Conservation (phyloP, 2,113 vertebrate genomes). For the Indri indri region DNA sequence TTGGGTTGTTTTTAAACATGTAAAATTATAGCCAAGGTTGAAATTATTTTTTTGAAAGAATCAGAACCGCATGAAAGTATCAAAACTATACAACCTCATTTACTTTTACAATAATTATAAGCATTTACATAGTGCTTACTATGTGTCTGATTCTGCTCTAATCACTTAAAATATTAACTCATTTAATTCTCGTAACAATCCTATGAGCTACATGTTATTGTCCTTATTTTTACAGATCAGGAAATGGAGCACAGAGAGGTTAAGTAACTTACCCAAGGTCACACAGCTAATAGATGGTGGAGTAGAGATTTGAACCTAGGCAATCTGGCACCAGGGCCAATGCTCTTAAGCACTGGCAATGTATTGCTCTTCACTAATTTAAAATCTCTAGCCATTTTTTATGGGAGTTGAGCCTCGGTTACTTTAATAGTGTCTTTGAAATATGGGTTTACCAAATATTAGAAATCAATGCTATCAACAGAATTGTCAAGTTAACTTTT, state of each 20-base stretch:
- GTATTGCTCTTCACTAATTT: not conserved
- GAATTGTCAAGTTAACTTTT: not conserved
- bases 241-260: not conserved
- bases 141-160: not conserved
- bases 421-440: slow-evolving; percentile 15
- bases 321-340: not conserved
- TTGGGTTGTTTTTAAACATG: slow-evolving; percentile 33
- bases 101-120: not conserved
- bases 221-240: not conserved
- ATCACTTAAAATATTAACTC: not conserved
- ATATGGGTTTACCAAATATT: not conserved
- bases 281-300: not conserved
- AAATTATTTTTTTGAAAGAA: not conserved
- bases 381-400: not conserved
- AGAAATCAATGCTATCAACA: not conserved
- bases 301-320: not conserved
- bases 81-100: not conserved
- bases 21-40: not conserved
- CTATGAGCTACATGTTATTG: not conserved
- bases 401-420: not conserved
- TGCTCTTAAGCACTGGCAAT: not conserved
- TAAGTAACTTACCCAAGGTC: not conserved
- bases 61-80: not conserved
- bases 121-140: not conserved
- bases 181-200: not conserved